Evolutionary conservation across 2,113 vertebrate species (phyloP), one percentile per base, ranked within the genome.

Genomic region (Amblyopsis rosae): DNA sequence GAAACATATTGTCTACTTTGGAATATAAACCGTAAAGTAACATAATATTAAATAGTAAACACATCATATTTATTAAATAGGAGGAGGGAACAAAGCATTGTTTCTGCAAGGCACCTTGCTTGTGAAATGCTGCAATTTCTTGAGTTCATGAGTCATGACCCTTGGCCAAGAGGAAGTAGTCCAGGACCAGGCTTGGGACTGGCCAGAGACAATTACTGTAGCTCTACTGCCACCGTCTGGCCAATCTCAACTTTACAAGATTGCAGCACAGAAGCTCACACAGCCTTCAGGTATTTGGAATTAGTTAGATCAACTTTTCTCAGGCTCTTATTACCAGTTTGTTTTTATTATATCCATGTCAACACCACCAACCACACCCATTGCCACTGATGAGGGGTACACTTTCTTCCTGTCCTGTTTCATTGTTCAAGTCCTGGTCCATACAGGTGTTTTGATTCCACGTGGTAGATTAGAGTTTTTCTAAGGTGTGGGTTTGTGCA

Each of bases 101-200:
- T 64, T 59, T 65, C 13, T 61, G 1, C 56, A 57, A 62, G 66
- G 53, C 51, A 45, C 79, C 71, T 80, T 65, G 59, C 51, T 41
- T 7, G 64, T 83, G 76, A 78, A 84, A 57, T 64, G 16, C 67
- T 66, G 81, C 81, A 85, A 85, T 78, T 53, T 75, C 78, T 75
- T 75, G 69, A 46, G 56, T 65, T 82, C 76, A 78, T 76, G 50
- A 56, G 68, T 82, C 76, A 78, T 75, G 83, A 79, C 84, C 84
- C 80, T 68, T 69, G 67, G 67, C 81, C 70, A 67, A 57, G 35
- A 78, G 71, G 65, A 72, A 68, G 71, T 82, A 76, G 83, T 59
- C 62, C n/a, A 68, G 81, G 53, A 1, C 56, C 57, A 56, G 19
- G 67, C 60, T 11, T 53, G 35, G 70, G 53, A 57, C 26, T 54